Percentiles rank a stretch among this genome's conserved stretches.
phyloP scores from a whole-genome alignment of 1,140 invertebrate species.

The Pseudomyrmex concolor region DNA sequence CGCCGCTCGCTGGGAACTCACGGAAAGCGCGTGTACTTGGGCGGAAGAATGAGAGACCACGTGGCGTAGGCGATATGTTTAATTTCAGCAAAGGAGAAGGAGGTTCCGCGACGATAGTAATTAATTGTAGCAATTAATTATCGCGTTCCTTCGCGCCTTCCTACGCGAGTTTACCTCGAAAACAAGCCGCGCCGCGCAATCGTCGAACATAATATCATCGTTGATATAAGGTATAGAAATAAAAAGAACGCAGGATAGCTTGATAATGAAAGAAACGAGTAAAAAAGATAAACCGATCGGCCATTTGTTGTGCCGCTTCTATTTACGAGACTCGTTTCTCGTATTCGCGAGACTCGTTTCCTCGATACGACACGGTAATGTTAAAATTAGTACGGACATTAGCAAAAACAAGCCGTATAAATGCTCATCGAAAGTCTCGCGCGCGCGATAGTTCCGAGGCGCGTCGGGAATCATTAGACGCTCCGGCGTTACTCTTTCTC shows the following conservation, averaged over 20 bases:
- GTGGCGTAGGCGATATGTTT: constrained; percentile 53
- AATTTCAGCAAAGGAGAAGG: constrained; percentile 45
- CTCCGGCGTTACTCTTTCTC: constrained; percentile 13
- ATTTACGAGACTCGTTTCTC: neutral
- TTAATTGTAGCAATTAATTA: constrained; percentile 55
- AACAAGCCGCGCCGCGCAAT: neutral
- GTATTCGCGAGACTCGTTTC: neutral
- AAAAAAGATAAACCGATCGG: neutral
- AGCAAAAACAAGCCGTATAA: constrained; percentile 23
- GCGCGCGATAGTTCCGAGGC: constrained; percentile 10
- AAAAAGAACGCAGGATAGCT: neutral
- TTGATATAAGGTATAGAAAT: constrained; percentile 4
- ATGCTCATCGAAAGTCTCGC: constrained; percentile 27
- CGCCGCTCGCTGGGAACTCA: constrained; percentile 29
- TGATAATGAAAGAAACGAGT: neutral
- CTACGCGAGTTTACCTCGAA: constrained; percentile 2
- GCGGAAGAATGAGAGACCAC: constrained; percentile 6
- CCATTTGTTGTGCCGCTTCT: neutral
- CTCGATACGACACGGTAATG: neutral
- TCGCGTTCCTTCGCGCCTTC: constrained; percentile 10
- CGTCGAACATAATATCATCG: neutral
- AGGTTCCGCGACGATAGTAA: constrained; percentile 44
- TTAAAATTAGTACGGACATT: constrained; percentile 12
- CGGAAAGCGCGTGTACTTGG: neutral
- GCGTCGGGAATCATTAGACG: constrained; percentile 33